Evolutionary conservation across 2,888 invertebrate species (phyloP).

Genomic region (Lasioglossum vierecki): DNA sequence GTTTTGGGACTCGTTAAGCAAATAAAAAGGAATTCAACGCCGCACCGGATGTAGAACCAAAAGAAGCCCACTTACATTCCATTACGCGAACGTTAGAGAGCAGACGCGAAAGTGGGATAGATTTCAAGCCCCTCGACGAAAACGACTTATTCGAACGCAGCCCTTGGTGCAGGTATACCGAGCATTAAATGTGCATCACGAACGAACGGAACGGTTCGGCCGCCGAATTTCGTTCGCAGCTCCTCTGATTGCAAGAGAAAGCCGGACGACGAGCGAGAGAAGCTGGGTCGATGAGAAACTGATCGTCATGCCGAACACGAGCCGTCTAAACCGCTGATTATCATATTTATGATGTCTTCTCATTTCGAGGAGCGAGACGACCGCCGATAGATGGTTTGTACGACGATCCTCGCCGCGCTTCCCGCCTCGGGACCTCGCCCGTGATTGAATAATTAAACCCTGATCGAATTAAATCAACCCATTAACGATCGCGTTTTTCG

Average conservation of each 20-base stretch:
- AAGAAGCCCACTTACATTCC: not conserved
- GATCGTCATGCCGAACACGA: slow-evolving; percentile 73
- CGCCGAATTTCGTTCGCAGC: slow-evolving; percentile 18
- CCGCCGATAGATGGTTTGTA: slow-evolving; percentile 24
- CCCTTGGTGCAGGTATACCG: not conserved
- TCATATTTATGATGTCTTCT: slow-evolving; percentile 76
- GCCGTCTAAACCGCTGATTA: slow-evolving; percentile 75
- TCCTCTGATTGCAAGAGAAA: not conserved
- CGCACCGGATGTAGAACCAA: not conserved
- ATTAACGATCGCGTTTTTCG: slow-evolving; percentile 38
- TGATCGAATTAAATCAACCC: slow-evolving; percentile 55
- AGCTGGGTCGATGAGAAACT: slow-evolving; percentile 56
- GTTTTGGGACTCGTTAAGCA: not conserved
- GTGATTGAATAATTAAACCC: slow-evolving; percentile 63
- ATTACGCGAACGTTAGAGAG: not conserved
- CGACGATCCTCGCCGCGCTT: slow-evolving; percentile 34
- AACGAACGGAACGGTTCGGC: not conserved
- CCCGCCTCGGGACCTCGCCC: slow-evolving; percentile 31
- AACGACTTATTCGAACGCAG: slow-evolving; percentile 4
- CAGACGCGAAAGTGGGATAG: not conserved
- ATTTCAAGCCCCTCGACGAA: not conserved
- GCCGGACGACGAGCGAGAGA: slow-evolving; percentile 19
- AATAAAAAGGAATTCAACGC: not conserved
- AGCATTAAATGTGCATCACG: slow-evolving; percentile 43
- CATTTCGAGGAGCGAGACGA: slow-evolving; percentile 46